These are phyloP conservation scores for Papio anubis DNA, from an alignment of 2,113 vertebrate species.

Conservation along the genomic window DNA sequence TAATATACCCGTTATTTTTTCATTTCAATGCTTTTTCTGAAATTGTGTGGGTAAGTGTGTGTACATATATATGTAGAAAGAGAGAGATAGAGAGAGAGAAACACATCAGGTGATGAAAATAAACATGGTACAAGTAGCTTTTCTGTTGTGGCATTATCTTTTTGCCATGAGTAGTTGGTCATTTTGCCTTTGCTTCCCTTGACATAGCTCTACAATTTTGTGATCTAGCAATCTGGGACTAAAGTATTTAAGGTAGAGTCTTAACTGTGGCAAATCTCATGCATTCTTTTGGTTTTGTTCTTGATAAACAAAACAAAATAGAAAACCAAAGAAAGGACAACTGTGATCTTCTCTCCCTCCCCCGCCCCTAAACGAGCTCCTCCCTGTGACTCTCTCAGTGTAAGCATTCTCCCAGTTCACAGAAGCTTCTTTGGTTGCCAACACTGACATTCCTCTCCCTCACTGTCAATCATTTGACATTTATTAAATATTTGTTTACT, in stretches of 20 bases:
- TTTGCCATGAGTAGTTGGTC: neutral
- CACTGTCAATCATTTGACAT: neutral
- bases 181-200: neutral
- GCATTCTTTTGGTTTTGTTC: neutral
- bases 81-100: neutral
- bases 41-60: neutral
- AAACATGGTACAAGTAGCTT: neutral
- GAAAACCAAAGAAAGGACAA: neutral
- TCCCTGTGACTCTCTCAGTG: neutral
- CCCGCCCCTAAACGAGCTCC: rapidly evolving
- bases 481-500: neutral
- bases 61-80: neutral
- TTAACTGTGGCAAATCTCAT: neutral
- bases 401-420: too few relatives aligned
- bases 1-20: neutral
- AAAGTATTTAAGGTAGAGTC: neutral
- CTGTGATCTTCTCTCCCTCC: rapidly evolving
- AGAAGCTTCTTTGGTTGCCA: neutral
- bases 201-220: neutral
- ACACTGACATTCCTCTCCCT: neutral
- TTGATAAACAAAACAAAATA: neutral
- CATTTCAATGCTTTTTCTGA: neutral
- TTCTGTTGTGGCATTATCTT: neutral
- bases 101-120: neutral
- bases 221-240: neutral